Conservation (phyloP, 2,888 invertebrate species). For the Oxyteleia sp. region DNA sequence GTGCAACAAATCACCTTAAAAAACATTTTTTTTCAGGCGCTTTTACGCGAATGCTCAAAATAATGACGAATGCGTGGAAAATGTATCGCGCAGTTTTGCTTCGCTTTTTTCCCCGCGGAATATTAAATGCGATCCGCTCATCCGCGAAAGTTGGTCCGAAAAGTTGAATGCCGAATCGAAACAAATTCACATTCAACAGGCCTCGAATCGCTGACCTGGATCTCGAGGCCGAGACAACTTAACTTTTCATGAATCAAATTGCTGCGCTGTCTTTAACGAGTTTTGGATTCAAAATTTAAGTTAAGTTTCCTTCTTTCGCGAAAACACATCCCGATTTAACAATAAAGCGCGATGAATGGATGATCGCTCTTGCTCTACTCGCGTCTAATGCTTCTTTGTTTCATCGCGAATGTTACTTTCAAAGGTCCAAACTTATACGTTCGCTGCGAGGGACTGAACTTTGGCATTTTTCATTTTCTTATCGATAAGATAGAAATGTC, state of each 20-base stretch:
- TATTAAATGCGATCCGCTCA: slow-evolving; percentile 55
- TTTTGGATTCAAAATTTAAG: slow-evolving; percentile 46
- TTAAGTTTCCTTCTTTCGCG: slow-evolving; percentile 33
- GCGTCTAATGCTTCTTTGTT: slow-evolving; percentile 38
- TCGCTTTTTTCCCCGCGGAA: slow-evolving; percentile 27
- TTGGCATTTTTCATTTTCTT: slow-evolving; percentile 23
- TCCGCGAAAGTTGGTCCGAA: slow-evolving; percentile 57
- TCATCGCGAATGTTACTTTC: slow-evolving; percentile 32
- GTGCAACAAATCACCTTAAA: too few species aligned
- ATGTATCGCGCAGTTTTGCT: slow-evolving; percentile 25
- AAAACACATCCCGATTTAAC: slow-evolving; percentile 27
- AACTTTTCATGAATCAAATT: slow-evolving; percentile 72
- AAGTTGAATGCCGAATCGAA: slow-evolving; percentile 67
- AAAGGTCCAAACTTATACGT: slow-evolving; percentile 34
- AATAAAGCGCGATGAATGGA: slow-evolving; percentile 45
- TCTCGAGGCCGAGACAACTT: slow-evolving; percentile 74
- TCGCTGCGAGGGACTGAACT: slow-evolving; percentile 12
- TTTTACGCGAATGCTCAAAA: too few species aligned
- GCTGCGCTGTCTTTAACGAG: slow-evolving; percentile 59
- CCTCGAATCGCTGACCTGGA: slow-evolving; percentile 81
- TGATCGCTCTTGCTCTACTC: not conserved
- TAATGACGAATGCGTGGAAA: not conserved
- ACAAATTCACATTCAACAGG: slow-evolving; percentile 78
- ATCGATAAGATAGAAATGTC: slow-evolving; percentile 10
- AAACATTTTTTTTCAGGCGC: too few species aligned